Evolutionary conservation across 2,888 invertebrate species (phyloP).

Genomic region (Philereme transversata): DNA sequence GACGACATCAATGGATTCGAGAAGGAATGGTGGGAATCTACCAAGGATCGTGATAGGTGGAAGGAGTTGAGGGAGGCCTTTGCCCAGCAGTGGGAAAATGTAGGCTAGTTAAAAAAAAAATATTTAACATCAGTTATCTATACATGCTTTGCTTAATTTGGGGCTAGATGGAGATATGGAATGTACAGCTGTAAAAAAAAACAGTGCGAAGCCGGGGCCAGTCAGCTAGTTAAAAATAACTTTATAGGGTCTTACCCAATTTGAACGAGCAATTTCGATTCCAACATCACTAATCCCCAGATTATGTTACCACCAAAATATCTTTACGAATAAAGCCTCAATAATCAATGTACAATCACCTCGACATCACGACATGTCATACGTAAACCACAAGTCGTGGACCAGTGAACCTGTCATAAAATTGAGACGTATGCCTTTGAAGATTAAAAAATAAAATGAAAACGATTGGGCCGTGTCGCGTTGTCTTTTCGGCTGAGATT

Average conservation of each 20-base stretch:
- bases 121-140: no score
- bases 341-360: conserved; percentile 35
- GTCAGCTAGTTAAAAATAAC: neutral
- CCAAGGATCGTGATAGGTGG: no score
- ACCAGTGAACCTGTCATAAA: conserved; percentile 44
- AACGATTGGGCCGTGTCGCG: conserved; percentile 34
- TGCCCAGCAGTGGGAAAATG: no score
- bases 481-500: conserved; percentile 38
- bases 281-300: conserved; percentile 27
- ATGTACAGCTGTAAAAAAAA: no score
- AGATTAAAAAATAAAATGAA: conserved; percentile 41
- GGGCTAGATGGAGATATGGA: no score
- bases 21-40: no score
- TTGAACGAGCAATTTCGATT: conserved; percentile 34
- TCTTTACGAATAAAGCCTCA: conserved; percentile 26
- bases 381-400: conserved; percentile 39
- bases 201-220: no score
- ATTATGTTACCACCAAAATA: conserved; percentile 38
- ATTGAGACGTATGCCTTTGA: conserved; percentile 49
- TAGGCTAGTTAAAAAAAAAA: no score
- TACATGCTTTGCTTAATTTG: no score
- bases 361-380: conserved; percentile 36
- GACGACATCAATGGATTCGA: no score
- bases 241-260: neutral
- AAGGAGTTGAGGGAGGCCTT: no score